Evolutionary conservation across 2,113 vertebrate genomes (phyloP), one percentile per base, ranked within the genome.

Genomic region (Eublepharis macularius): DNA sequence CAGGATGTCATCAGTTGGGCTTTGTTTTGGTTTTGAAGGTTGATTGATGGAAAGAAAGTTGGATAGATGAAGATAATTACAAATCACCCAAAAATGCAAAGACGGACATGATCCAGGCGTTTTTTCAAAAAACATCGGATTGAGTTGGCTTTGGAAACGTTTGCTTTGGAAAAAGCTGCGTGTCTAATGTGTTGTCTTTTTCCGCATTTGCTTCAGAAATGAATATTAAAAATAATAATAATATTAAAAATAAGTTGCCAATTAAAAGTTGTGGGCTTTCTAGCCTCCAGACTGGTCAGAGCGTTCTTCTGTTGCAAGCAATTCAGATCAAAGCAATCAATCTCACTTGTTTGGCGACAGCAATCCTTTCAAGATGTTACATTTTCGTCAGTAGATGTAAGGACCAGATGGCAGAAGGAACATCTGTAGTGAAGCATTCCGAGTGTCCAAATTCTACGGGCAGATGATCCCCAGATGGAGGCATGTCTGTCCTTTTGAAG

Each of bases 121-220:
- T 74, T 74, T 90, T 87, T 43, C 49, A 54, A 89, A 24, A 47
- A 57, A 84, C 68, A 90, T 85, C 88, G 76, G 77, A 83, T 76
- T 80, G 78, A 41, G 36, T 63, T 45, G 82, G 81, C 82, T 57
- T 70, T 34, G 74, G 45, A 73, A 32, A 72, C 49, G 82, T 86
- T 85, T 80, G 72, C 78, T 91, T 87, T 49, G 65, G 86, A 78
- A 80, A 85, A 76, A 87, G 43, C 54, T n/a, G 13, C 29, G 32
- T 77, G 49, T n/a, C 70, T 32, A 16, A 10, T 77, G 69, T 82
- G 10, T 14, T 79, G 83, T 76, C 19, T 11, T 84, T 39, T 63
- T 84, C 76, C 75, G n/a, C n/a, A 29, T 43, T 81, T 76, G 51
- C 19, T 41, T 66, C 80, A 73, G 83, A 66, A 10, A 32, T 12